A percentile compares a stretch with the other conserved stretches of the same genome.
Evolutionary conservation across 2,797 vertebrate genomes (phyloP).

Genomic region (Acanthurus lineatus): DNA sequence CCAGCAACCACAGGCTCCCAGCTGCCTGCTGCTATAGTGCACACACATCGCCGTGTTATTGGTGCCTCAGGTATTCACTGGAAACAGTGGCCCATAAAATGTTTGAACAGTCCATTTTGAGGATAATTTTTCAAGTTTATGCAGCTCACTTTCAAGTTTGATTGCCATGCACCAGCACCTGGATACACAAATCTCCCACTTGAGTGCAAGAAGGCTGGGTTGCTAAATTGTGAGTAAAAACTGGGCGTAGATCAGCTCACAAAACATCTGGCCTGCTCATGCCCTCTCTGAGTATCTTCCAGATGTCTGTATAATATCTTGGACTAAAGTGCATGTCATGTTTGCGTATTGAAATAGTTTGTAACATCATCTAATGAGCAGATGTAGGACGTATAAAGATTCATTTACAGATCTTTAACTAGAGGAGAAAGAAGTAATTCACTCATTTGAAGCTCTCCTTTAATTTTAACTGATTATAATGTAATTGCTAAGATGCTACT

Average conservation of each 20-base stretch:
- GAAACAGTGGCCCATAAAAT: conserved; percentile 49
- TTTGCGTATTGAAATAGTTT: not conserved
- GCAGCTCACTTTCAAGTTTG: conserved; percentile 14
- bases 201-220: conserved; percentile 13
- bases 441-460: not conserved
- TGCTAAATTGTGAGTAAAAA: conserved; percentile 13
- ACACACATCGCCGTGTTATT: conserved; percentile 60
- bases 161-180: conserved; percentile 7
- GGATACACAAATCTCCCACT: conserved; percentile 18
- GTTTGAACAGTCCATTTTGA: conserved; percentile 36
- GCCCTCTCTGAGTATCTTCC: not conserved
- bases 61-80: conserved; percentile 41
- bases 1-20: conserved; percentile 81
- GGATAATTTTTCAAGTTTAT: conserved; percentile 41
- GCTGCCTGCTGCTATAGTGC: conserved; percentile 77
- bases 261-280: not conserved
- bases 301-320: not conserved
- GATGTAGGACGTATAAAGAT: not conserved
- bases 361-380: not conserved
- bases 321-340: not conserved
- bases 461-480: not conserved
- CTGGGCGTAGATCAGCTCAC: not conserved
- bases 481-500: no score
- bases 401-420: not conserved
- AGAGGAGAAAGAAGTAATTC: not conserved